Percentiles rank a stretch among this genome's conserved stretches.
Conservation (phyloP, 2,888 invertebrate genomes). For the Lasioglossum morio region DNA sequence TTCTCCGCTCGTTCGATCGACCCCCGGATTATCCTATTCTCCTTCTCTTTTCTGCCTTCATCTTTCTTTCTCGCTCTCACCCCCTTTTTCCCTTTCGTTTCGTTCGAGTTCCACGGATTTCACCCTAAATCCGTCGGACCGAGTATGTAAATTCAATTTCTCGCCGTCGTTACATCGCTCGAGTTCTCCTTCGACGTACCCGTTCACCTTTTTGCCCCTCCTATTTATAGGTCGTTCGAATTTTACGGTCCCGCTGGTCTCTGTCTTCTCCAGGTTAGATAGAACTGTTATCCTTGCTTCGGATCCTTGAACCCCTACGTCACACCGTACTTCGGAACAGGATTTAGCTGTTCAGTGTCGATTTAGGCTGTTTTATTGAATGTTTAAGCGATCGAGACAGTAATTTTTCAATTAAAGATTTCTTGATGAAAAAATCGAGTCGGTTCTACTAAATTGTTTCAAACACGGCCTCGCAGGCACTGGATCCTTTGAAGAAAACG, state of each 20-base stretch:
- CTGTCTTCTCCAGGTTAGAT: constrained; percentile 6
- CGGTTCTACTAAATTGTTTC: not conserved
- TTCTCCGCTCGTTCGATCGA: constrained; percentile 55
- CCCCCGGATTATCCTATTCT: constrained; percentile 35
- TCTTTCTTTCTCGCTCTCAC: not conserved
- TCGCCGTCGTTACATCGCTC: constrained; percentile 53
- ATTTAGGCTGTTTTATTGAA: not conserved
- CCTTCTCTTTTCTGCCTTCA: not conserved
- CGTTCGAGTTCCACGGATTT: constrained; percentile 53
- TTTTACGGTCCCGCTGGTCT: not conserved
- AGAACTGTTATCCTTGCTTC: not conserved
- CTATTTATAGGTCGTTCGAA: constrained; percentile 33
- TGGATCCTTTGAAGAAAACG: not conserved
- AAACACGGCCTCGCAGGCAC: not conserved
- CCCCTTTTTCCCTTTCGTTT: constrained; percentile 31
- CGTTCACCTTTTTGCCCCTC: not conserved
- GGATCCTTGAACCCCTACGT: not conserved
- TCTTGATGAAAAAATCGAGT: no score
- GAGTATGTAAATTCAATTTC: constrained; percentile 62
- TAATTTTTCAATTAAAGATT: not conserved
- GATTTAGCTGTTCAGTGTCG: not conserved
- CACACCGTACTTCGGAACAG: not conserved
- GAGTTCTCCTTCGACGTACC: constrained; percentile 15
- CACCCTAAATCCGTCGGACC: constrained; percentile 50
- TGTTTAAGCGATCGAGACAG: not conserved